Conservation (phyloP, 2,113 vertebrate species). For the Calidris pygmaea region DNA sequence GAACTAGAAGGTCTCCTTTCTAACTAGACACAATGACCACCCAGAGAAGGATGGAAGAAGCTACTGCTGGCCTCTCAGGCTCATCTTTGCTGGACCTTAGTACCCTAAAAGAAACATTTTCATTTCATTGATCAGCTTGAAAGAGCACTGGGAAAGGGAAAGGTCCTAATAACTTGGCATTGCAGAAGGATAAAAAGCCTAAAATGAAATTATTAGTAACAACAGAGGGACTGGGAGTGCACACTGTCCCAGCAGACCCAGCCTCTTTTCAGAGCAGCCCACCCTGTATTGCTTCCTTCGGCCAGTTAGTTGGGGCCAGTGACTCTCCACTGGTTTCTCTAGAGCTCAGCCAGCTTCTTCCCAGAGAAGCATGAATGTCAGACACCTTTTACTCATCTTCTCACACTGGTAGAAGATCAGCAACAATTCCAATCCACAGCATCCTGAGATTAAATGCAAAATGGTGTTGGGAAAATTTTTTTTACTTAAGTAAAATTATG, state of each 20-base stretch:
- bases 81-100: neutral
- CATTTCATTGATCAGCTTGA: neutral
- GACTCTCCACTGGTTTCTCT: neutral
- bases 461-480: neutral
- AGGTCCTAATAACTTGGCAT: neutral
- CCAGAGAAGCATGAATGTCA: neutral
- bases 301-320: neutral
- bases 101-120: neutral
- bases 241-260: neutral
- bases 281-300: neutral
- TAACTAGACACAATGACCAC: fast-evolving
- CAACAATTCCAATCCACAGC: neutral
- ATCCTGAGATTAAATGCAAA: neutral
- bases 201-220: neutral
- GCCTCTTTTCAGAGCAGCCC: neutral
- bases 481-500: neutral
- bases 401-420: neutral
- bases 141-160: neutral
- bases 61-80: neutral
- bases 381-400: neutral
- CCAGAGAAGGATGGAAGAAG: neutral
- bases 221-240: neutral
- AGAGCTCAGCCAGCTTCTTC: neutral
- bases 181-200: neutral
- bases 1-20: neutral